phyloP scores from a whole-genome alignment of 2,888 invertebrate genomes.

The Stomorhina lunata region DNA sequence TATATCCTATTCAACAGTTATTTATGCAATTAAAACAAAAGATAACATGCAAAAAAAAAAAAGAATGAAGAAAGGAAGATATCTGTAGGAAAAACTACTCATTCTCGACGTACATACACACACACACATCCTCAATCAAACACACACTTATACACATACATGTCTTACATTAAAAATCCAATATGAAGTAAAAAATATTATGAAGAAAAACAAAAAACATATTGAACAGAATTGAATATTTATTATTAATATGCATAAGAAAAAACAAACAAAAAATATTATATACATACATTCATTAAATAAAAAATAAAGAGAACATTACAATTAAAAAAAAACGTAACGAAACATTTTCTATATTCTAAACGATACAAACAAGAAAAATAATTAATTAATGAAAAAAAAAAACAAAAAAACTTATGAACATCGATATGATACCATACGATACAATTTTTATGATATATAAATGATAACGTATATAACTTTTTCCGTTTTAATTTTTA shows the following conservation, averaged over 20 bases:
- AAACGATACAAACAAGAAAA: conserved; percentile 69
- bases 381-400: conserved; percentile 66
- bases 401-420: conserved; percentile 69
- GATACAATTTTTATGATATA: conserved; percentile 71
- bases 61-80: conserved; percentile 12
- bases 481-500: conserved; percentile 13
- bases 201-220: conserved; percentile 29
- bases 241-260: conserved; percentile 61
- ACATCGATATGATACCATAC: conserved; percentile 78
- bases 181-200: conserved; percentile 38
- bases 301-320: conserved; percentile 63
- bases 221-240: conserved; percentile 63
- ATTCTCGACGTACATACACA: conserved; percentile 22
- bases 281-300: conserved; percentile 45
- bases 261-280: conserved; percentile 71
- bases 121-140: neutral
- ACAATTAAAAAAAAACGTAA: conserved; percentile 73
- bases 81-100: conserved; percentile 24
- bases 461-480: conserved; percentile 58
- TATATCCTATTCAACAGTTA: conserved; percentile 66
- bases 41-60: conserved; percentile 29
- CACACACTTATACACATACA: conserved; percentile 26
- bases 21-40: conserved; percentile 54
- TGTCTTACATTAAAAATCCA: conserved; percentile 48
- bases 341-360: conserved; percentile 68